Conservation (phyloP, 2,113 vertebrate genomes). For the Peromyscus leucopus region DNA sequence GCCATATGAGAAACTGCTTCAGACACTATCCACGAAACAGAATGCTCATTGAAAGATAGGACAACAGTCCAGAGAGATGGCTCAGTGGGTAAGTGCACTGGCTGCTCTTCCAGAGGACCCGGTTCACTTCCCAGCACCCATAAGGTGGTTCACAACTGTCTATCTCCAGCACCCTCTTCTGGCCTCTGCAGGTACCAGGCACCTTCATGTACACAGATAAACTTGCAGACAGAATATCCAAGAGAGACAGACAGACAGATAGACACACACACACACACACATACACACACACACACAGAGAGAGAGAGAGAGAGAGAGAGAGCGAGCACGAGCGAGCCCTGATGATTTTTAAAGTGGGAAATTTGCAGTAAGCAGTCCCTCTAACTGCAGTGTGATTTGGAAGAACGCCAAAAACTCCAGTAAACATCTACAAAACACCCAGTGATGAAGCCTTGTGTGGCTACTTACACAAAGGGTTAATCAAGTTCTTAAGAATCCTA, state of each 20-base stretch:
- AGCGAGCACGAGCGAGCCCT: background rate
- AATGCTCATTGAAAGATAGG: background rate
- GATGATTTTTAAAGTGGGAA: conserved; percentile 18
- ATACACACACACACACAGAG: background rate
- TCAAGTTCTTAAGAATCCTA: background rate
- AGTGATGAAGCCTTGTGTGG: background rate
- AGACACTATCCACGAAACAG: background rate
- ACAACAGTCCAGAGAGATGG: background rate
- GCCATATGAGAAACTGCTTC: background rate
- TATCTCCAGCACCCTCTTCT: background rate
- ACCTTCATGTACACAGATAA: background rate
- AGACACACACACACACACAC: background rate
- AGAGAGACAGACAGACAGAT: background rate
- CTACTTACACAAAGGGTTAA: background rate
- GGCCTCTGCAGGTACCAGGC: background rate
- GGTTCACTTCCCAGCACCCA: background rate
- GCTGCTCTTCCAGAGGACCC: background rate
- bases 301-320: background rate
- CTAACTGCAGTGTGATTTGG: background rate
- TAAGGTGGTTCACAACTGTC: background rate
- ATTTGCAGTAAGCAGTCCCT: background rate
- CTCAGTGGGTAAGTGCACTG: background rate
- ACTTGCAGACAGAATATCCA: background rate
- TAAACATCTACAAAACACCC: background rate
- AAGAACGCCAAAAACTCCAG: background rate